Percentiles rank a stretch among this genome's conserved stretches.
Evolutionary conservation across 2,113 vertebrate genomes (phyloP).

Genomic region (Prunella himalayana): DNA sequence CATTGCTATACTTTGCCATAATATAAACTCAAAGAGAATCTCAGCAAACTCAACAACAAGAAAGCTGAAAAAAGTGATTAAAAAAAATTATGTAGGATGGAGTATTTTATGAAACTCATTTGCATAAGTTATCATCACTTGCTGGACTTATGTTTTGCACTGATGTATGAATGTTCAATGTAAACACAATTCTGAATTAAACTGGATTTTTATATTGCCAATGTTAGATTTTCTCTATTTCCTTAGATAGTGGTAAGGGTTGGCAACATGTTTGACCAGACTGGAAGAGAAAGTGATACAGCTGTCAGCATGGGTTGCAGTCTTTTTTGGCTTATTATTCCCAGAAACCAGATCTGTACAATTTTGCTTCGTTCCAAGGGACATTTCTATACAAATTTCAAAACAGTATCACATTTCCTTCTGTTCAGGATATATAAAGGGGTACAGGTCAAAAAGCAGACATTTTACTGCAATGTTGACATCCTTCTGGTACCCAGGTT

Average conservation of each 20-base stretch:
- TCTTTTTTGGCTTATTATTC: neutral
- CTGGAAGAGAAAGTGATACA: neutral
- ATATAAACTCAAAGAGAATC: neutral
- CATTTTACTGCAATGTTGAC: neutral
- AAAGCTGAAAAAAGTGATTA: neutral
- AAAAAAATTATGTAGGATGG: neutral
- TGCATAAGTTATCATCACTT: neutral
- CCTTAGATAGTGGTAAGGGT: neutral
- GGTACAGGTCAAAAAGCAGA: neutral
- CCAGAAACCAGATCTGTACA: neutral
- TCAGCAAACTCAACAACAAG: neutral
- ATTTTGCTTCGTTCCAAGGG: neutral
- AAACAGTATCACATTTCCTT: neutral
- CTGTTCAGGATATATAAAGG: neutral
- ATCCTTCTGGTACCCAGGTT: neutral
- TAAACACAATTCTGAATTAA: neutral
- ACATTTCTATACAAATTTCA: neutral
- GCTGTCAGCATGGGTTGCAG: neutral
- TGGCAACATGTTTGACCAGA: neutral
- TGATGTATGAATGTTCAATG: neutral
- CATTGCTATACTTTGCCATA: neutral
- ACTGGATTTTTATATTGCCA: neutral
- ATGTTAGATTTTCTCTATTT: neutral
- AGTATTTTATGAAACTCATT: neutral
- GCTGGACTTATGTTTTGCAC: accelerated